phyloP scores from a whole-genome alignment of 2,797 vertebrate species.

The Gadopsis bispinosus region DNA sequence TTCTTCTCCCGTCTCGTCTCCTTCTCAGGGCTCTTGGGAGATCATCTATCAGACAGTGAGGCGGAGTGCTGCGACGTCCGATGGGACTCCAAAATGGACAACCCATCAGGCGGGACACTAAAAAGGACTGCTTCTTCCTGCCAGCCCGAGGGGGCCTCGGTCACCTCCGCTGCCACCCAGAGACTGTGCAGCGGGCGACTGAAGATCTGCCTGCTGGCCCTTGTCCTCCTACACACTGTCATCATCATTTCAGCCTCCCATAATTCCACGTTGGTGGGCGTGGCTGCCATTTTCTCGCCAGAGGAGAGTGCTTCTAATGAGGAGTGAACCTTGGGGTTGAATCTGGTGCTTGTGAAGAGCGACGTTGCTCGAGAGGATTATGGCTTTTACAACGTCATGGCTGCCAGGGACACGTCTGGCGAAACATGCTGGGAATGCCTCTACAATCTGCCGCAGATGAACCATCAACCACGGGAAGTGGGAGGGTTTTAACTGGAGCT shows the following conservation, averaged over 20 bases:
- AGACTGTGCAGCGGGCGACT: conserved; percentile 82
- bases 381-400: conserved; percentile 61
- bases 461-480: conserved; percentile 65
- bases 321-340: conserved; percentile 73
- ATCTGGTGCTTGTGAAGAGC: conserved; percentile 51
- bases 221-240: conserved; percentile 84
- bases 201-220: conserved; percentile 84
- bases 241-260: conserved; percentile 82
- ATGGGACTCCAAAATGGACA: conserved; percentile 79
- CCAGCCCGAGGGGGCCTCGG: conserved; percentile 75
- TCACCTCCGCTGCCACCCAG: conserved; percentile 72
- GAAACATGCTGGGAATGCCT: conserved; percentile 58
- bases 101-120: conserved; percentile 77
- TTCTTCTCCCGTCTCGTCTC: conserved; percentile 8
- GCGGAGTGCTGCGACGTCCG: conserved; percentile 81
- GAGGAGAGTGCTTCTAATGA: conserved; percentile 82
- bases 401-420: conserved; percentile 72
- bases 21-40: conserved; percentile 72
- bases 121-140: conserved; percentile 83
- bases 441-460: conserved; percentile 60
- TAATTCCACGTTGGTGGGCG: conserved; percentile 76
- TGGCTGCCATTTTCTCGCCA: conserved; percentile 77
- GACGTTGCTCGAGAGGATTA: conserved; percentile 45
- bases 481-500: conserved; percentile 69
- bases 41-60: conserved; percentile 68